These are phyloP conservation scores for Catocala nupta DNA, from an alignment of 2,888 invertebrate genomes.

Conservation along the genomic window DNA sequence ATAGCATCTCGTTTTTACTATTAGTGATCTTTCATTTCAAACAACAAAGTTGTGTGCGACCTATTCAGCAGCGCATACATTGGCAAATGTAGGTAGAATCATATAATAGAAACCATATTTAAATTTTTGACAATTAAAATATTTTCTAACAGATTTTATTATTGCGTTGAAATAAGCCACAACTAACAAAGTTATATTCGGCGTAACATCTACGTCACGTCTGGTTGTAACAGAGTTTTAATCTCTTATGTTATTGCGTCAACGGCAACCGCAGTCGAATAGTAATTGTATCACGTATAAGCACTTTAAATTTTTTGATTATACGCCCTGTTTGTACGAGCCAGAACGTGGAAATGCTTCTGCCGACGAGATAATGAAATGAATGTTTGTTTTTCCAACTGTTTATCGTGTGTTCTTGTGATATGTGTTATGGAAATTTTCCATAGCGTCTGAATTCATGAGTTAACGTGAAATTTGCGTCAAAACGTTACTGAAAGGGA, in stretches of 20 bases:
- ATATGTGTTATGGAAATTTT: neutral
- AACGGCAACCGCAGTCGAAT: slow-evolving; percentile 35
- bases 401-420: neutral
- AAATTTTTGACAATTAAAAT: too few species aligned
- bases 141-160: too few species aligned
- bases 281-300: slow-evolving; percentile 56
- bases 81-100: too few species aligned
- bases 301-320: slow-evolving; percentile 57
- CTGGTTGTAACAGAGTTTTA: slow-evolving; percentile 60
- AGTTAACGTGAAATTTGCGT: too few species aligned
- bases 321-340: slow-evolving; percentile 43
- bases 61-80: too few species aligned
- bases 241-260: slow-evolving; percentile 60
- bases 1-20: too few species aligned
- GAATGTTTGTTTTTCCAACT: slow-evolving; percentile 22
- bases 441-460: neutral
- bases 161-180: slow-evolving; percentile 24
- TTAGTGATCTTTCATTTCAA: too few species aligned
- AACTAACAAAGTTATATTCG: slow-evolving; percentile 24
- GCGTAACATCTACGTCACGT: slow-evolving; percentile 44
- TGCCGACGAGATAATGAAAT: slow-evolving; percentile 40
- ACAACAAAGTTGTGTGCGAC: too few species aligned
- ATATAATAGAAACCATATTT: too few species aligned
- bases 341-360: slow-evolving; percentile 34
- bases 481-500: too few species aligned